Conservation (phyloP, 92 coral and sea anemone species). For the Zoanthus solanderi region DNA sequence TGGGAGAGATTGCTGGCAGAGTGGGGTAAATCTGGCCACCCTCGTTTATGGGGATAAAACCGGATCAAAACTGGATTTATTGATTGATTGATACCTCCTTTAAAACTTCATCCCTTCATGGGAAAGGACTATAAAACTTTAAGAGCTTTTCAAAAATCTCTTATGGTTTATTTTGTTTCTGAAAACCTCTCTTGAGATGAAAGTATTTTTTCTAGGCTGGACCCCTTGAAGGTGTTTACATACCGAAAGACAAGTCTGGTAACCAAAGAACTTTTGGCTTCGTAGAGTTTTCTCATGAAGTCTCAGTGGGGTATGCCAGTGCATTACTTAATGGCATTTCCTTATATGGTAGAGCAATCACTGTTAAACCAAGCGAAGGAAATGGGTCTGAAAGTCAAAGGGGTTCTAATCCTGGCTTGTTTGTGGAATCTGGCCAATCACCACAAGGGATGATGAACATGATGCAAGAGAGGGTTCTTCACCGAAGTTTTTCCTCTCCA, state of each 20-base stretch:
- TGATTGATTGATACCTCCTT: too few relatives aligned
- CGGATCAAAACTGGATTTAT: too few relatives aligned
- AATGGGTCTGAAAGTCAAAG: conserved; percentile 26
- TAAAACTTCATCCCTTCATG: too few relatives aligned
- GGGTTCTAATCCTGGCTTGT: conserved; percentile 29
- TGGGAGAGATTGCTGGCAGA: too few relatives aligned
- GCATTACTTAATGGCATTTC: conserved; percentile 82
- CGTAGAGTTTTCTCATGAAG: conserved; percentile 81
- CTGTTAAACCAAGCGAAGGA: conserved; percentile 61
- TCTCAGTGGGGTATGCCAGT: conserved; percentile 82
- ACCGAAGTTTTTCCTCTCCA: conserved; percentile 7
- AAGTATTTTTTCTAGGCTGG: conserved; percentile 73
- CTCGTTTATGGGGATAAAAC: too few relatives aligned
- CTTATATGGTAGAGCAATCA: conserved; percentile 76
- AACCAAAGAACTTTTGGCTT: conserved; percentile 81
- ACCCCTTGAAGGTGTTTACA: conserved; percentile 83
- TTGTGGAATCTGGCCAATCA: not conserved
- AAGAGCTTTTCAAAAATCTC: too few relatives aligned
- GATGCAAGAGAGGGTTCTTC: conserved; percentile 1
- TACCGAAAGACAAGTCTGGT: conserved; percentile 94
- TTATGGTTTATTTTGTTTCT: too few relatives aligned
- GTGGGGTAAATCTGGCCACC: too few relatives aligned
- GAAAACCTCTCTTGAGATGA: too few relatives aligned
- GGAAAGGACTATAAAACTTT: too few relatives aligned
- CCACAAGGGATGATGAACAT: not conserved